Conservation (phyloP, 2,113 vertebrate species). For the Kryptolebias marmoratus region DNA sequence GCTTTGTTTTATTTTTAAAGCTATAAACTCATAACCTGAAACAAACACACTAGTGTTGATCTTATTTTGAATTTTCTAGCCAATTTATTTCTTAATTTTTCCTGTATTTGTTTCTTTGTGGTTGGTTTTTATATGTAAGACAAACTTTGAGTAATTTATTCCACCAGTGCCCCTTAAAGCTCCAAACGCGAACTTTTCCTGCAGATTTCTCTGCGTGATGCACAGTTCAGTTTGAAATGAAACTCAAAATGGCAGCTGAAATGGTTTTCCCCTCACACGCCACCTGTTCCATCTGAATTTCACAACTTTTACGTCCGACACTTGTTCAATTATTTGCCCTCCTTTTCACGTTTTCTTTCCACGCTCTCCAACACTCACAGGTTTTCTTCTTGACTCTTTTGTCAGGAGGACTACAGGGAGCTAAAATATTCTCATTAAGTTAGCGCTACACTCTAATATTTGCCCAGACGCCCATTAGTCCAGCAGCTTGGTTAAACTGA, state of each 20-base stretch:
- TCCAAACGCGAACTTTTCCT: not conserved
- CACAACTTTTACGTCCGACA: not conserved
- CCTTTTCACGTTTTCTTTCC: not conserved
- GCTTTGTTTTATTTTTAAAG: too few species aligned
- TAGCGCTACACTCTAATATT: slow-evolving; percentile 61
- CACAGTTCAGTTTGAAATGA: not conserved
- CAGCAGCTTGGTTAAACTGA: slow-evolving; percentile 65
- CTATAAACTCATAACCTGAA: too few species aligned
- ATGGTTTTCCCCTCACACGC: not conserved
- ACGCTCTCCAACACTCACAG: slow-evolving; percentile 18
- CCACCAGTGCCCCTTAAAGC: not conserved
- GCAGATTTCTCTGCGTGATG: not conserved
- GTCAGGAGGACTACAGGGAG: slow-evolving; percentile 41
- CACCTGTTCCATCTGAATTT: not conserved
- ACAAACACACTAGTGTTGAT: too few species aligned
- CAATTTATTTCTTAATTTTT: too few species aligned
- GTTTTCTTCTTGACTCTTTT: slow-evolving; percentile 22
- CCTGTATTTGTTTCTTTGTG: too few species aligned
- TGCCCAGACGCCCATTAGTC: slow-evolving; percentile 76
- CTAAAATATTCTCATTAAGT: slow-evolving; percentile 71
- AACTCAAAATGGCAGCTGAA: not conserved
- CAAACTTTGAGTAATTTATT: not conserved
- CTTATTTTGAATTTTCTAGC: too few species aligned
- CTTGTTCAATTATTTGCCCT: not conserved
- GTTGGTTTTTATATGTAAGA: too few species aligned